A percentile compares a stretch with the other conserved stretches of the same genome.
These are phyloP conservation scores for Morone chrysops DNA, from an alignment of 2,113 vertebrate species.

Conservation along the genomic window DNA sequence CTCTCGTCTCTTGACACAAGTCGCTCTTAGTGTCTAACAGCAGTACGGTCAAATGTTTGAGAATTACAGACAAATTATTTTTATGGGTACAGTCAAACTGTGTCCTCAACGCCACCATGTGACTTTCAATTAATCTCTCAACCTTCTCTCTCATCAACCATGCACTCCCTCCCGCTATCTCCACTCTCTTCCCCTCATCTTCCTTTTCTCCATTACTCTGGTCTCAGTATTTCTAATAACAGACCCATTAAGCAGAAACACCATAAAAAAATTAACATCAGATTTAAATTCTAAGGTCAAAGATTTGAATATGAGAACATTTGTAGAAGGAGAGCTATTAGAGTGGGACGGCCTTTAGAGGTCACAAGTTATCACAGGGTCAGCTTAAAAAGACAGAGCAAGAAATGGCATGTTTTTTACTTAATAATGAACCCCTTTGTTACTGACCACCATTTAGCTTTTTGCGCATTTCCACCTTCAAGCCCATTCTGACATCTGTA, in stretches of 20 bases:
- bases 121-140: slow-evolving; percentile 23
- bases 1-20: not conserved
- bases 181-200: not conserved
- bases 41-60: not conserved
- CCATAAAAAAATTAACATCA: slow-evolving; percentile 20
- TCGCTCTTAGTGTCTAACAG: not conserved
- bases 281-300: slow-evolving; percentile 37
- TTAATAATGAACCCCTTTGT: not conserved
- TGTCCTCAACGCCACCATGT: slow-evolving; percentile 2
- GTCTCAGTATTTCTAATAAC: slow-evolving; percentile 22
- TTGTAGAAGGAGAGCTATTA: slow-evolving; percentile 1
- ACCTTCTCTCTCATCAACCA: slow-evolving; percentile 11
- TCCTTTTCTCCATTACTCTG: slow-evolving; percentile 4
- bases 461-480: not conserved
- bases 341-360: not conserved
- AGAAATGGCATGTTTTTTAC: not conserved
- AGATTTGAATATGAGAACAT: slow-evolving; percentile 33
- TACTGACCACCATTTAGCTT: not conserved
- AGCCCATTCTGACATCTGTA: not conserved
- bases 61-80: slow-evolving; percentile 17
- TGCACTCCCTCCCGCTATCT: not conserved
- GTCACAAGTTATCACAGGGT: slow-evolving; percentile 16
- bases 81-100: slow-evolving; percentile 10
- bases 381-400: not conserved
- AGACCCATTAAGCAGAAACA: slow-evolving; percentile 27